Evolutionary conservation across 2,888 invertebrate genomes (phyloP).

Genomic region (Tromatobia lineatoria): DNA sequence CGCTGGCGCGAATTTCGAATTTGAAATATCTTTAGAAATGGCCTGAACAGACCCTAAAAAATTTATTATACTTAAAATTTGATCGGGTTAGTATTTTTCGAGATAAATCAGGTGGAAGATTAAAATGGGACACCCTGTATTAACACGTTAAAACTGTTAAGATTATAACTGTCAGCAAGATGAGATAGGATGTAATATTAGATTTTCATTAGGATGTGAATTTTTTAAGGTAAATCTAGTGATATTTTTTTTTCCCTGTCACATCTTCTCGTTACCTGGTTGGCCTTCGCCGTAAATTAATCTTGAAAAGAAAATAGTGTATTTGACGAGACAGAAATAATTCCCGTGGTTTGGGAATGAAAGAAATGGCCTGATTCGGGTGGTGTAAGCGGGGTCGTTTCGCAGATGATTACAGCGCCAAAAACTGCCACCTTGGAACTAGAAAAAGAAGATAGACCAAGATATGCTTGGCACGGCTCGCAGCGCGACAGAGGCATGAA

Average conservation of each 20-base stretch:
- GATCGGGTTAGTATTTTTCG: too few relatives aligned
- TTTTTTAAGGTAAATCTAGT: not conserved
- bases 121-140: too few relatives aligned
- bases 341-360: slow-evolving; percentile 6
- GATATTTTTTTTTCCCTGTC: not conserved
- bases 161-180: too few relatives aligned
- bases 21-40: too few relatives aligned
- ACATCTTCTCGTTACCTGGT: not conserved
- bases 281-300: slow-evolving; percentile 38
- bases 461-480: slow-evolving; percentile 15
- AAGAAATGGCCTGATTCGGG: slow-evolving; percentile 22
- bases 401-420: slow-evolving; percentile 56
- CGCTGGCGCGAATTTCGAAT: too few relatives aligned
- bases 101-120: too few relatives aligned
- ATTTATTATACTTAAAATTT: too few relatives aligned
- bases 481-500: slow-evolving; percentile 56
- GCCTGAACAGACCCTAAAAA: too few relatives aligned
- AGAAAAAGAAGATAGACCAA: slow-evolving; percentile 33
- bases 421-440: slow-evolving; percentile 46
- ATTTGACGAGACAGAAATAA: slow-evolving; percentile 36
- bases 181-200: not conserved
- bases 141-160: too few relatives aligned
- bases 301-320: slow-evolving; percentile 9
- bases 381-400: slow-evolving; percentile 52
- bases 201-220: not conserved